phyloP scores from a whole-genome alignment of 92 coral and sea anemone genomes.

The Phenganax marumi region DNA sequence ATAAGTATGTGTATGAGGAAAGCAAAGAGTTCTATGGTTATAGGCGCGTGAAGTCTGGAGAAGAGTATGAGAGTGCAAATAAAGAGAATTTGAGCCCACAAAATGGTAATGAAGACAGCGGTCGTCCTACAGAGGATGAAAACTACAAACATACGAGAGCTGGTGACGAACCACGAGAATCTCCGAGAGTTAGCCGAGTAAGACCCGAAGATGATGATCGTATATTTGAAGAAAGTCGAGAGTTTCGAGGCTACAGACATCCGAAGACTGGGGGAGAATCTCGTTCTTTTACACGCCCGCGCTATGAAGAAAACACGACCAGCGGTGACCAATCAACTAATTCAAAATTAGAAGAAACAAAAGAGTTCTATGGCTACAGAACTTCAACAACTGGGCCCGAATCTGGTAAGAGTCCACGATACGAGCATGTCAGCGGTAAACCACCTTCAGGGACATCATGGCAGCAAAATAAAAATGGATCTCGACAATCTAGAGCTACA shows the following conservation, averaged over 20 bases:
- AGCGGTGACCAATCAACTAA: slow-evolving; percentile 2
- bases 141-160: neutral
- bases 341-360: neutral
- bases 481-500: too few species aligned
- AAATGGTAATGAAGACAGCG: slow-evolving; percentile 4
- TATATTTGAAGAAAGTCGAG: slow-evolving; percentile 26
- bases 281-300: neutral
- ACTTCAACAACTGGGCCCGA: neutral
- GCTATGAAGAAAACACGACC: neutral
- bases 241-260: neutral
- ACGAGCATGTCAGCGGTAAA: neutral
- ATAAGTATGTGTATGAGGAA: neutral
- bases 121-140: neutral
- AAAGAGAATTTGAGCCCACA: neutral
- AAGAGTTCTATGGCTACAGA: slow-evolving; percentile 29
- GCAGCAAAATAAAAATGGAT: neutral
- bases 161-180: slow-evolving; percentile 4
- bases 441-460: neutral
- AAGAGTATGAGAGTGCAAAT: neutral
- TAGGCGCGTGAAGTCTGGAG: neutral
- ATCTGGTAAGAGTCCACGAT: neutral
- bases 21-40: slow-evolving; percentile 14
- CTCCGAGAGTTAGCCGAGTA: slow-evolving; percentile 9
- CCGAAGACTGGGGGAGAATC: neutral
- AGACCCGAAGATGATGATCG: neutral